A percentile compares a stretch with the other conserved stretches of the same genome.
These are phyloP conservation scores for Sisyra nigra DNA, from an alignment of 2,888 invertebrate species.

Conservation along the genomic window DNA sequence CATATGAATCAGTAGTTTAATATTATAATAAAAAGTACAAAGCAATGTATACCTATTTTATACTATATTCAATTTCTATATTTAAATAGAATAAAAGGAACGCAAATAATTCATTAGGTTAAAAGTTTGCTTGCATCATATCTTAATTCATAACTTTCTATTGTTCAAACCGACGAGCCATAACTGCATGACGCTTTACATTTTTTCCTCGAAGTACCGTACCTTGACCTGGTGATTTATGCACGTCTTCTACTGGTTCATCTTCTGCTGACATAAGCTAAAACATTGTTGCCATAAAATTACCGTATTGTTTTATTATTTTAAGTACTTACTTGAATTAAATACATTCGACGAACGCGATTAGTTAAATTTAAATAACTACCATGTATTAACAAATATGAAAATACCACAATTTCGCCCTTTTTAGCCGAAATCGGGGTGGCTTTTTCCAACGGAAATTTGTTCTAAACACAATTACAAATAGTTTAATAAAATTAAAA, in stretches of 20 bases:
- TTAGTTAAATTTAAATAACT: slow-evolving; percentile 34
- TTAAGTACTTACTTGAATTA: slow-evolving; percentile 18
- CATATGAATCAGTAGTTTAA: no score
- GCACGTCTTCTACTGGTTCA: slow-evolving; percentile 25
- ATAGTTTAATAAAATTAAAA: not conserved
- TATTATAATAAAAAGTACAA: no score
- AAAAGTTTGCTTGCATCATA: no score
- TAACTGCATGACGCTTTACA: slow-evolving; percentile 19
- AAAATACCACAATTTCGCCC: slow-evolving; percentile 40
- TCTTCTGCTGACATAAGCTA: slow-evolving; percentile 38
- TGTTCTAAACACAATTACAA: slow-evolving; percentile 20
- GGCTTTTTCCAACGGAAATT: slow-evolving; percentile 32
- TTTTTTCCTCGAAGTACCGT: slow-evolving; percentile 36
- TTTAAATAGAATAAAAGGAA: no score
- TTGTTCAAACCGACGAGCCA: slow-evolving; percentile 4
- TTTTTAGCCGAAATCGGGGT: slow-evolving; percentile 32
- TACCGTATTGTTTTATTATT: not conserved
- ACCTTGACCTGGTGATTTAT: slow-evolving; percentile 34
- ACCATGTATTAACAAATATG: slow-evolving; percentile 39
- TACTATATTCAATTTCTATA: no score
- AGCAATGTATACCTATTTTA: no score
- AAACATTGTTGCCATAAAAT: not conserved
- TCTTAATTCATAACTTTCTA: not conserved
- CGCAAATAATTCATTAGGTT: no score
- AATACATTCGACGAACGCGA: slow-evolving; percentile 34